phyloP scores from a whole-genome alignment of 1,140 invertebrate genomes.

The Archegozetes longisetosus region DNA sequence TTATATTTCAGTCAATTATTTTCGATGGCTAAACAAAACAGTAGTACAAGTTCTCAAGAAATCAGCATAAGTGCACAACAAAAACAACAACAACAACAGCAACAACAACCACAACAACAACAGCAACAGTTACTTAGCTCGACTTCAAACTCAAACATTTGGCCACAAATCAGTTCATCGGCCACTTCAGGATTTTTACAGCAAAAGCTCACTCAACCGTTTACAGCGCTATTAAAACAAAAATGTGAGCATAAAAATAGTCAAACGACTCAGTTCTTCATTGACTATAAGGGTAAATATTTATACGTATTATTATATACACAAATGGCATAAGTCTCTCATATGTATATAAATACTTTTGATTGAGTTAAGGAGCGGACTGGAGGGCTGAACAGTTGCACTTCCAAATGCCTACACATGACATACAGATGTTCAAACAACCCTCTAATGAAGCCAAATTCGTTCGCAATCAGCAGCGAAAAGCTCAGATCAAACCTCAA shows the following conservation, averaged over 20 bases:
- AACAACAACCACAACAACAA: not conserved
- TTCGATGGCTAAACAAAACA: not conserved
- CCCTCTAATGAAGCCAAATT: conserved; percentile 2
- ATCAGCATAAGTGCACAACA: not conserved
- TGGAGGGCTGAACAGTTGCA: conserved; percentile 9
- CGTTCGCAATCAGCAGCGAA: conserved; percentile 1
- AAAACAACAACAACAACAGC: not conserved
- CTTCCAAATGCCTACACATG: conserved; percentile 13
- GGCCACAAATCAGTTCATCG: not conserved
- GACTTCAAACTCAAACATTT: not conserved
- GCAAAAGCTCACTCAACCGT: not conserved
- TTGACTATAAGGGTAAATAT: not conserved
- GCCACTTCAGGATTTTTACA: not conserved
- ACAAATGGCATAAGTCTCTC: not conserved
- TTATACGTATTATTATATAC: not conserved
- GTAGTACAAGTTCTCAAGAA: not conserved
- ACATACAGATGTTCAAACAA: conserved; percentile 1
- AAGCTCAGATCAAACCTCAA: not conserved
- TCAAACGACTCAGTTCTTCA: not conserved
- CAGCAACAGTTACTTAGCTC: conserved; percentile 14
- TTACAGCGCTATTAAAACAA: not conserved
- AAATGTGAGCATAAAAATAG: not conserved
- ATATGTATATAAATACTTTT: not conserved
- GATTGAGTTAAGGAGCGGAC: conserved; percentile 1
- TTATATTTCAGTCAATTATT: not conserved